phyloP scores from a whole-genome alignment of 23 tunicate species.

The Botrylloides violaceus region DNA sequence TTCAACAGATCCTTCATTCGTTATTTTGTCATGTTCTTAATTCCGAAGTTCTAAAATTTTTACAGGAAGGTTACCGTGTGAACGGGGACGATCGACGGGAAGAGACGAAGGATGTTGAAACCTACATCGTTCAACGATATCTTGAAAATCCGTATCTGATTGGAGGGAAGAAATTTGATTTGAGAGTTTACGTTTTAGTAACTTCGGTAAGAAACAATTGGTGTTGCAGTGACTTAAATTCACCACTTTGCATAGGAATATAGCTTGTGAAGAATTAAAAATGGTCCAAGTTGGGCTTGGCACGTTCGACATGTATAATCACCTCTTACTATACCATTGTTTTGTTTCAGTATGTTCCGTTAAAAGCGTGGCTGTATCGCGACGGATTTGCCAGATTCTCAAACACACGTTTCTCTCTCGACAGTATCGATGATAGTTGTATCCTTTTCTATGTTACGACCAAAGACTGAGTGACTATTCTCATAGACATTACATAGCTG shows the following conservation, averaged over 20 bases:
- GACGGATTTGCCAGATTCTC: constrained; percentile 97
- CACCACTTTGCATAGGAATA: too few species aligned
- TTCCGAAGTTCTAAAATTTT: too few species aligned
- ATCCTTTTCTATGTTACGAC: constrained; percentile 21
- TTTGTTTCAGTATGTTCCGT: constrained; percentile 58
- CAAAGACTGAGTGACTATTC: not conserved
- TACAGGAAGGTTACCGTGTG: constrained; percentile 35
- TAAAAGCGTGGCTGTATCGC: constrained; percentile 94
- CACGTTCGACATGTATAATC: too few species aligned
- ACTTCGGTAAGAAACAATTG: constrained; percentile 37
- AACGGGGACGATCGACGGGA: constrained; percentile 74
- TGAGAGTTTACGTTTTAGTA: constrained; percentile 90
- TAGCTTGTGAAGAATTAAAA: not conserved
- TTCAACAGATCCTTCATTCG: too few species aligned
- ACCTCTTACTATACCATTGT: too few species aligned
- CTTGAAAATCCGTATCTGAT: constrained; percentile 83
- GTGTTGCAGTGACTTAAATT: not conserved
- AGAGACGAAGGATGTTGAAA: constrained; percentile 87
- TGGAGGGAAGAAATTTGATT: constrained; percentile 96
- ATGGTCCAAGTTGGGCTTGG: not conserved
- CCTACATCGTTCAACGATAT: constrained; percentile 93
- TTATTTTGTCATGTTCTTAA: too few species aligned
- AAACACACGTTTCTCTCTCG: constrained; percentile 81
- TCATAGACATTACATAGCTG: too few species aligned
- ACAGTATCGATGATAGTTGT: constrained; percentile 91